Base-by-base conservation (phyloP, 1,140 invertebrate genomes). In the Plectrocnemia conspersa region DNA sequence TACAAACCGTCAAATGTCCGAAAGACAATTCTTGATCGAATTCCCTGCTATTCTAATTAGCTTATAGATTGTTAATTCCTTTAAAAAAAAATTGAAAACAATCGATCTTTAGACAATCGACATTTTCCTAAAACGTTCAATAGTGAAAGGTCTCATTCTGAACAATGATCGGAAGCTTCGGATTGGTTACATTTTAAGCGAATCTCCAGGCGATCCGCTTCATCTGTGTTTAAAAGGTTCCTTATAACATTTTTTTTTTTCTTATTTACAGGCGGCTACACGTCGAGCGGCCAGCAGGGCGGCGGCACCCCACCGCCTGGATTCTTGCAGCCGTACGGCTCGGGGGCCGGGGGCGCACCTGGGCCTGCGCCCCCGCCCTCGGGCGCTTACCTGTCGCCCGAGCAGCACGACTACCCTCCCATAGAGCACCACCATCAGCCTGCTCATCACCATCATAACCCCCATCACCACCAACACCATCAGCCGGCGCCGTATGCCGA, bases 401-500 rank as follows among this genome's bases (percentile, higher is more conserved):
- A 73, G 59, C 70, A 72, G 67, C 72, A 73, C 68, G 72, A 75
- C 65, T 23, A 32, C 45, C 35, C 18, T 6, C 70, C 66, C 67
- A 27, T 24, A 7, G 6, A 18, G 3, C 45, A 48, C 45, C 42
- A 40, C 18, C 70, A 15, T 49, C 65, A 36, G 54, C 63, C 54
- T 62, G 66, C 15, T 63, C 68, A 35, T 64, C 70, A 68, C 52
- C 70, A 74, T 49, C 70, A 72, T 33, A 71, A 74, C 63, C 71
- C 71, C 63, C 72, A 74, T 58, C 70, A 74, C 63, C 66, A 68
- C 49, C 72, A 72, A 13, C 65, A 68, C 52, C 69, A 74, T 52
- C 69, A 74, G 63, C 71, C 68, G 52, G 68, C 75, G 47, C 64
- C 73, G 32, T 81, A 77, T 60, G 67, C 81, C 56, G 86, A 89